phyloP scores from a whole-genome alignment of 2,888 invertebrate species.

The Disparrhopalites patrizii region DNA sequence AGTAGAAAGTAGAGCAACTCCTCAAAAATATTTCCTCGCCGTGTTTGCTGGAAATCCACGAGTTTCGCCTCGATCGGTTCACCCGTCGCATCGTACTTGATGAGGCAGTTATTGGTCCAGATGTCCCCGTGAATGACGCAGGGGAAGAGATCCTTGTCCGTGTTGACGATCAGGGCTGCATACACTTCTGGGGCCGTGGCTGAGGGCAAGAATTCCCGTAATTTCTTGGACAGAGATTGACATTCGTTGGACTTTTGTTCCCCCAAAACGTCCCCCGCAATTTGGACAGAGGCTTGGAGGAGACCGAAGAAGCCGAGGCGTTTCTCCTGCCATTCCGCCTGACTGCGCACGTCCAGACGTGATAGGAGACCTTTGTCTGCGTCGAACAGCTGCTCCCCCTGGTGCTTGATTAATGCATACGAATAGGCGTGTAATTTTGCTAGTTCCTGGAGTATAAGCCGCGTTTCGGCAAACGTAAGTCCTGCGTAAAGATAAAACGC shows the following conservation, averaged over 20 bases:
- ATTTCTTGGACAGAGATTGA: not conserved
- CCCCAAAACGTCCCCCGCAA: not conserved
- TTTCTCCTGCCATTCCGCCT: not conserved
- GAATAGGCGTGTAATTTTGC: conserved; percentile 11
- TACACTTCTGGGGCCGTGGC: not conserved
- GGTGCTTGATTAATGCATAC: not conserved
- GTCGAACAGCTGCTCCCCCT: conserved; percentile 12
- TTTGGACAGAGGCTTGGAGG: not conserved
- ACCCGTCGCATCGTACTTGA: conserved; percentile 31
- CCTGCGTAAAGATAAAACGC: too few species aligned
- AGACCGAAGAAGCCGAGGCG: not conserved
- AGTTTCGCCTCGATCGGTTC: conserved; percentile 29
- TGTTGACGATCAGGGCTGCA: not conserved
- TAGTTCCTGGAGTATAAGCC: not conserved
- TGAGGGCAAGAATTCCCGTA: not conserved
- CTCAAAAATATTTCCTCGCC: conserved; percentile 35
- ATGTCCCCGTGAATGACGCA: conserved; percentile 38
- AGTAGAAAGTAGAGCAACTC: conserved; percentile 41
- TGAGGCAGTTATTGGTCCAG: conserved; percentile 41
- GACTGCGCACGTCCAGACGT: not conserved
- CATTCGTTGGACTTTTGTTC: not conserved
- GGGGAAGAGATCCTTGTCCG: not conserved
- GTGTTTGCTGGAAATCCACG: conserved; percentile 38
- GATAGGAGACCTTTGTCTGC: not conserved
- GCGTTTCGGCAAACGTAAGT: not conserved